These are phyloP conservation scores for Synaphobranchus kaupii DNA, from an alignment of 2,797 vertebrate genomes.

Conservation along the genomic window DNA sequence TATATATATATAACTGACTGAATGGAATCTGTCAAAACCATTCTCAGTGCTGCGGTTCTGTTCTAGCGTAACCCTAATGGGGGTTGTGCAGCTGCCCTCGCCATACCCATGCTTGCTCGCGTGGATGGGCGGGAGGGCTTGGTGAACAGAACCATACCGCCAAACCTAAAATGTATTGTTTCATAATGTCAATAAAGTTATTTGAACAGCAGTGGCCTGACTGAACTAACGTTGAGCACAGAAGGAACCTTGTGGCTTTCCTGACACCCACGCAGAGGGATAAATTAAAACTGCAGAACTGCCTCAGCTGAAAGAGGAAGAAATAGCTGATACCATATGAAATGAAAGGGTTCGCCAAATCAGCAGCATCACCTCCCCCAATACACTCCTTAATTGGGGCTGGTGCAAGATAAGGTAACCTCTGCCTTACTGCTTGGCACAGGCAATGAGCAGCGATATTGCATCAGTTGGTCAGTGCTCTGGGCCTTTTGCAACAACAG, in stretches of 20 bases:
- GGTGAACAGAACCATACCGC: too few species aligned
- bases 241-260: constrained; percentile 52
- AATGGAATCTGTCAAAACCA: too few species aligned
- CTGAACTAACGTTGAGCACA: constrained; percentile 36
- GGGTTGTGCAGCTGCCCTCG: too few species aligned
- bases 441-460: background rate
- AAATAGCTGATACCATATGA: constrained; percentile 32
- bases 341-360: constrained; percentile 16
- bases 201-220: too few species aligned
- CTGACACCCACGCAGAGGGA: constrained; percentile 49
- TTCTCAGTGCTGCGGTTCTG: too few species aligned
- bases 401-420: background rate
- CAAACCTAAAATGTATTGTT: too few species aligned
- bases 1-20: too few species aligned
- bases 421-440: background rate
- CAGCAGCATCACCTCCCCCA: background rate
- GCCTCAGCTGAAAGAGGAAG: constrained; percentile 57
- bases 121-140: too few species aligned
- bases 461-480: background rate
- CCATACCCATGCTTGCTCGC: too few species aligned
- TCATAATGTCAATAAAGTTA: too few species aligned
- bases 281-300: constrained; percentile 54
- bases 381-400: background rate
- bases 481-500: background rate
- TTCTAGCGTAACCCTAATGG: too few species aligned